These are phyloP conservation scores for Anas platyrhynchos DNA, from an alignment of 2,113 vertebrate species.

Conservation along the genomic window DNA sequence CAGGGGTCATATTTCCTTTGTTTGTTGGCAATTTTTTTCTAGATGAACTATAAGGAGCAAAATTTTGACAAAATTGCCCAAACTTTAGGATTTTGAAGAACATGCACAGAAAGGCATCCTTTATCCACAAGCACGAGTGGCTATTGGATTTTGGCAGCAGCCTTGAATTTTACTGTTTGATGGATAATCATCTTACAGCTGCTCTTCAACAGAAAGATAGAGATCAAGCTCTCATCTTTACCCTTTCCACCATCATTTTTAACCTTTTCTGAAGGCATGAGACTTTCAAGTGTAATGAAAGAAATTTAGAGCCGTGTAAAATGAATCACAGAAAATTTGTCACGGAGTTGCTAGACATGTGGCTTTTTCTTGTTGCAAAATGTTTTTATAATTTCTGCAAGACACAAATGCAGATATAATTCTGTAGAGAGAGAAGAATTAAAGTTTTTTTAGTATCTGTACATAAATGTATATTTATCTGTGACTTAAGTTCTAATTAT, in stretches of 20 bases:
- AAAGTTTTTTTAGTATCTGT: not conserved
- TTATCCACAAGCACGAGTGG: accelerated
- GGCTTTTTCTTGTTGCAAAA: not conserved
- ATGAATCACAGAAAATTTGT: not conserved
- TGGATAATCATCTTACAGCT: not conserved
- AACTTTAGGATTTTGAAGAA: not conserved
- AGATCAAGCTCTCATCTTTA: not conserved
- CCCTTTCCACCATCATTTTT: not conserved
- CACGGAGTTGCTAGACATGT: not conserved
- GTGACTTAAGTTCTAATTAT: not conserved
- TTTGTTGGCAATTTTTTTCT: not conserved
- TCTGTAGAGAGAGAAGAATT: not conserved
- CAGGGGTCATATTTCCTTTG: not conserved
- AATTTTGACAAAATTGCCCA: not conserved
- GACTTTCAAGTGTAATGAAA: not conserved
- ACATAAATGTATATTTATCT: not conserved
- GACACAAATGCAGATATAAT: not conserved
- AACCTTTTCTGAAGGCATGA: not conserved
- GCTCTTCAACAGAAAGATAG: not conserved
- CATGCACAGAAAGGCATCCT: not conserved
- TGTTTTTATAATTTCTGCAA: not conserved
- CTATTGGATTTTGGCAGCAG: not conserved
- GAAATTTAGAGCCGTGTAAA: not conserved
- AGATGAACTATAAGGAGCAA: not conserved
- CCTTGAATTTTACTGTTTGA: not conserved